Evolutionary conservation across 2,797 vertebrate species (phyloP), one percentile per base, ranked within the genome.

Genomic region (Parauchenoglanis ngamensis): DNA sequence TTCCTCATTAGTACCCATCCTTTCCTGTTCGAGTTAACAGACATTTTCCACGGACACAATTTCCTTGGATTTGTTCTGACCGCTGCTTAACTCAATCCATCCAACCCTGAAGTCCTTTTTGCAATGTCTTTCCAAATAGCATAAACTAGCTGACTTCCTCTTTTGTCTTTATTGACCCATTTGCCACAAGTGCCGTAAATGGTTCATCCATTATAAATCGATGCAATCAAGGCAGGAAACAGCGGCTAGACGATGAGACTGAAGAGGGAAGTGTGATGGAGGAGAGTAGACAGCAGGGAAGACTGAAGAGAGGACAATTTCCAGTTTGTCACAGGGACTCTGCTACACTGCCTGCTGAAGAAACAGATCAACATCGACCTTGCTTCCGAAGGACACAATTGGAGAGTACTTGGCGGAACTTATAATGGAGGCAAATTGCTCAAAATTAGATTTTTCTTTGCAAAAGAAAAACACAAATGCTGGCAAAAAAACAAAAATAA

Each of bases 301-400:
- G 77, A n/a, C 40, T 72, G 65, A 67, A 52, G 80, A 83, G 35
- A 12, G 81, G 77, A 87, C 70, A 88, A 85, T 83, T 85, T 85
- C 61, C 84, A 84, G 84, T 85, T 70, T 79, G 73, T 86, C 52
- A 49, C 46, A 70, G 35, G n/a, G 63, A 78, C 82, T 65, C 54
- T 63, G 76, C 59, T 40, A 61, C 76, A 75, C 49, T 67, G 61
- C 59, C 59, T 87, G 68, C 83, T 70, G 70, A 82, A 80, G 52
- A 78, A 68, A 78, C 13, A 73, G 84, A 83, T 83, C 35, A 86
- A 80, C 76, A 77, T 54, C 40, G 54, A 80, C 67, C 54, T 63
- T 67, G 73, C 65, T 57, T 78, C 28, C 25, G 28, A 56, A 79
- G 13, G 59, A 86, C 86, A 84, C 80, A 84, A 73, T 79, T 77